A percentile compares a stretch with the other conserved stretches of the same genome.
Conservation (phyloP, 2,113 vertebrate genomes). For the Heloderma charlesbogerti region DNA sequence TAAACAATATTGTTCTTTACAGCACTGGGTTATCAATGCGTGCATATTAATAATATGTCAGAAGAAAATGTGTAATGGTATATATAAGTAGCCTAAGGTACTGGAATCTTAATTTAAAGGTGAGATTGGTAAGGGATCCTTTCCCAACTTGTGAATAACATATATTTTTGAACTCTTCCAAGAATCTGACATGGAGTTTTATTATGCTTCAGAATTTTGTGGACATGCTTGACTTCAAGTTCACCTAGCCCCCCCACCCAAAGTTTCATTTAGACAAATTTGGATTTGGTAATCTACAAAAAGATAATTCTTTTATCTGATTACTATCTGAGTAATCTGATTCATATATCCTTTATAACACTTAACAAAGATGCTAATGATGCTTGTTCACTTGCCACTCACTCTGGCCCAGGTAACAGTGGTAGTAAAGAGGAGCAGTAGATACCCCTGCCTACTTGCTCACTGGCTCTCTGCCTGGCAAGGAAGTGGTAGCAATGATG, state of each 20-base stretch:
- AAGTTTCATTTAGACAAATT: background rate
- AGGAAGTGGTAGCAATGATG: too few relatives aligned
- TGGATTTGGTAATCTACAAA: background rate
- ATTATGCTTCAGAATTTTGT: background rate
- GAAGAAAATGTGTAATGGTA: too few relatives aligned
- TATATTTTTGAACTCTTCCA: background rate
- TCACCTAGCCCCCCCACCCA: too few relatives aligned
- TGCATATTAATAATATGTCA: too few relatives aligned
- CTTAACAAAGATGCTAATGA: too few relatives aligned
- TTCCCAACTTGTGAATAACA: background rate
- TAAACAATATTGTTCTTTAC: too few relatives aligned
- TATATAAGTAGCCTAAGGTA: background rate
- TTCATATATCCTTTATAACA: background rate
- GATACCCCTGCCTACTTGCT: too few relatives aligned
- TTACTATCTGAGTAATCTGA: background rate
- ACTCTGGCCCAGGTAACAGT: too few relatives aligned
- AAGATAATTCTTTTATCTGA: background rate
- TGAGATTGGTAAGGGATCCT: background rate
- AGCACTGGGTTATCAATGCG: too few relatives aligned
- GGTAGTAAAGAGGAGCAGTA: too few relatives aligned
- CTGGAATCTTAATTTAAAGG: background rate
- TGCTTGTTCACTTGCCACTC: too few relatives aligned
- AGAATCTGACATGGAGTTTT: background rate
- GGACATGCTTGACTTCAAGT: background rate
- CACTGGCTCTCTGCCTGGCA: too few relatives aligned